Evolutionary conservation across 2,113 vertebrate genomes (phyloP).

Genomic region (Misgurnus anguillicaudatus): DNA sequence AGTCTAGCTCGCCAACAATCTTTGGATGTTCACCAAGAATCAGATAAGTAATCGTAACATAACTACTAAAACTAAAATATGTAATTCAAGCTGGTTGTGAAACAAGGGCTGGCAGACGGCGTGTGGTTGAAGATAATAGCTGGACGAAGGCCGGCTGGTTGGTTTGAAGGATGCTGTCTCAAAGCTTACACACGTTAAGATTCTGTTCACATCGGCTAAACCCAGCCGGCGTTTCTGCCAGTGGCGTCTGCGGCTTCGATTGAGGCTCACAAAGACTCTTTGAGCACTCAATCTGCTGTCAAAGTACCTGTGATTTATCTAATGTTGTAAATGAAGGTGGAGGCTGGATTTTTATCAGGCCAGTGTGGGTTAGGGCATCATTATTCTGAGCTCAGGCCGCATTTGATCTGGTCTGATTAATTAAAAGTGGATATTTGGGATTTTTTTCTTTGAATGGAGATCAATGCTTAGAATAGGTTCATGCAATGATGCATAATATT

Average conservation of each 20-base stretch:
- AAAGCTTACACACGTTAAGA: constrained; percentile 4
- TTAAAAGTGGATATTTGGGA: neutral
- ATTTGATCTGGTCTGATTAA: neutral
- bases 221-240: constrained; percentile 10
- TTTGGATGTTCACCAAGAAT: neutral
- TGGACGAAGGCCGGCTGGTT: neutral
- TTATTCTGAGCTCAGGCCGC: neutral
- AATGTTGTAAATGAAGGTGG: constrained; percentile 58
- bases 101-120: constrained; percentile 2
- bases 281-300: constrained; percentile 66
- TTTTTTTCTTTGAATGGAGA: neutral
- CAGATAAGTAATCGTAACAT: no score
- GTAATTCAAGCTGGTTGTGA: neutral
- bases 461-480: neutral
- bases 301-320: constrained; percentile 61
- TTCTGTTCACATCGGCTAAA: constrained; percentile 28
- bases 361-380: constrained; percentile 24
- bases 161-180: constrained; percentile 22
- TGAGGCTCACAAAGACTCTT: constrained; percentile 50
- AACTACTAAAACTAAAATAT: no score
- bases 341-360: constrained; percentile 48
- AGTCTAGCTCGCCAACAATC: constrained; percentile 6
- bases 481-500: no score
- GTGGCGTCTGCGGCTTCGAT: constrained; percentile 32
- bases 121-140: neutral